Base-by-base conservation (phyloP, 2,113 vertebrate genomes). In the Dromaius novaehollandiae region DNA sequence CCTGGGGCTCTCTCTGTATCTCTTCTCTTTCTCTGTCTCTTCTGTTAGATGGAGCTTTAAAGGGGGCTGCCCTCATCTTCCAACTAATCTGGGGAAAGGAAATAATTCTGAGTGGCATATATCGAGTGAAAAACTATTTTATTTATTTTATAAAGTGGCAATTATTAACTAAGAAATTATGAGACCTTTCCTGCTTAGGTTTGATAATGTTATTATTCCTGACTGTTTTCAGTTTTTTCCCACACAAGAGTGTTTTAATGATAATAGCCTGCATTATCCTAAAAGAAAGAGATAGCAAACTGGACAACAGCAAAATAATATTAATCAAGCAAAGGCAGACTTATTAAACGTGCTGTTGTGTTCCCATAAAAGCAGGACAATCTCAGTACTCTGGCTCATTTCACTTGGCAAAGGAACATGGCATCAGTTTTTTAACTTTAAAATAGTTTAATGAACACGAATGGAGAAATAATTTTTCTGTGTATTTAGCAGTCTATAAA, bases 361-460 rank as follows among this genome's bases (percentile, higher is more conserved):
- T 89, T 95, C 89, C 93, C 75, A 82, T 93, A 93, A 95, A 96
- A 95, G 93, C 95, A 92, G 81, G 82, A 94, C 93, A 95, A 93
- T 93, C 96, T 97, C 97, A 94, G 56, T 93, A 64, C 82, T 90
- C 88, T 34, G 90, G 94, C 88, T 96, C 97, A 73, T 95, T 97
- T 86, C 95, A 97, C 95, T 97, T 96, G 96, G 92, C 94, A 96
- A 96, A 95, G 95, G 92, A 94, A 94, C 77, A n/a, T 90, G 92
- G 93, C 92, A 96, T 95, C 95, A 89, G 93, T 90, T 92, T 96
- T 96, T 97, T 97, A 98, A 98, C 98, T 98, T 98, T 98, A 97
- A 98, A 97, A 97, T 97, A 98, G 97, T 98, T 98, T 98, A 98
- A 98, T 98, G 98, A 98, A 98, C 97, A 97, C 60, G 92, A 95